Evolutionary conservation across 2,888 invertebrate genomes (phyloP).

Genomic region (Tholera decimalis): DNA sequence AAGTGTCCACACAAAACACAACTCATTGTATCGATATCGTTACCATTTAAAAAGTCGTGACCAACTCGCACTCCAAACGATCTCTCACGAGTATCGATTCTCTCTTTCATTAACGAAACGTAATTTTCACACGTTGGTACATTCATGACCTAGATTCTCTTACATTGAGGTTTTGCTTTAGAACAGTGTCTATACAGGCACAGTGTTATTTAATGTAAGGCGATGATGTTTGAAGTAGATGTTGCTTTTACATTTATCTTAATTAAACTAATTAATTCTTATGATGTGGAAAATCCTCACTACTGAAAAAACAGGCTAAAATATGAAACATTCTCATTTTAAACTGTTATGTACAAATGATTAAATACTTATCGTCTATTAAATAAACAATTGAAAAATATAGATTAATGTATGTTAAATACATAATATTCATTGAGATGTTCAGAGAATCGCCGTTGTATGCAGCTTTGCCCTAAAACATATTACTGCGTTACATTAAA

Average conservation of each 20-base stretch:
- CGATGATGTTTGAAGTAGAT: constrained; percentile 32
- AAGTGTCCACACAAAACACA: constrained; percentile 22
- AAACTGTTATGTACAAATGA: too few species aligned
- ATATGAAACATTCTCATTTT: too few species aligned
- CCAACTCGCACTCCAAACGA: constrained; percentile 43
- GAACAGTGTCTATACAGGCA: constrained; percentile 31
- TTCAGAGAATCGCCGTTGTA: too few species aligned
- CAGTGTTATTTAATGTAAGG: constrained; percentile 49
- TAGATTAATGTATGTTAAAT: too few species aligned
- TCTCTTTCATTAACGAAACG: constrained; percentile 64
- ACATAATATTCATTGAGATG: too few species aligned
- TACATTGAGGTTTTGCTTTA: constrained; percentile 53
- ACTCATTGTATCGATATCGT: constrained; percentile 29
- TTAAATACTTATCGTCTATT: too few species aligned
- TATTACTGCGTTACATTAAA: too few species aligned
- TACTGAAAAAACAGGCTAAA: too few species aligned
- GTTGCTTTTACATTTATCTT: neutral
- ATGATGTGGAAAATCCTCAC: neutral
- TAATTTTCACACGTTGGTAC: constrained; percentile 70
- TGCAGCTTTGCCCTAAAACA: too few species aligned
- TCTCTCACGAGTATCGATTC: constrained; percentile 60
- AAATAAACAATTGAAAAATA: too few species aligned
- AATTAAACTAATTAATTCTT: constrained; percentile 2
- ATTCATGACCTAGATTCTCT: constrained; percentile 58
- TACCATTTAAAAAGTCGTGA: constrained; percentile 63